Evolutionary conservation across 2,888 invertebrate species (phyloP).

Genomic region (Invenusta paracnida): DNA sequence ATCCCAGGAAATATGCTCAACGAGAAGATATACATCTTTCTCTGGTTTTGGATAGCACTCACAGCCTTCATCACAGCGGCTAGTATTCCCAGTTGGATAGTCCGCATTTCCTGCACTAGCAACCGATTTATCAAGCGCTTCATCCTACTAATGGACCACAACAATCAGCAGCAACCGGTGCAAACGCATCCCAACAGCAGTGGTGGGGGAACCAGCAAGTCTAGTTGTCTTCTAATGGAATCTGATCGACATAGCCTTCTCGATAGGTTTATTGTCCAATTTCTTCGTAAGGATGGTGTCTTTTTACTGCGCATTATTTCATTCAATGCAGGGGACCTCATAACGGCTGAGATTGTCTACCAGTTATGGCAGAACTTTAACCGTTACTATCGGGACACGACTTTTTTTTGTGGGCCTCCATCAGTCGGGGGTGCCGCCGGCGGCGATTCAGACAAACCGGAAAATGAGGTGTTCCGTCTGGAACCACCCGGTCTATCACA

Average conservation of each 20-base stretch:
- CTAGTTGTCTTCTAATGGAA: background rate
- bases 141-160: background rate
- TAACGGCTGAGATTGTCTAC: background rate
- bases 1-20: constrained; percentile 42
- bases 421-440: background rate
- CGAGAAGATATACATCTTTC: constrained; percentile 41
- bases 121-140: background rate
- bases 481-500: background rate
- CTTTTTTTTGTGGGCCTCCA: no score
- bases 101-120: background rate
- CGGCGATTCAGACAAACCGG: background rate
- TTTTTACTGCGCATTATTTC: background rate
- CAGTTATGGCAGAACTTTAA: background rate
- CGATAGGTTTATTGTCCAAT: background rate
- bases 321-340: background rate
- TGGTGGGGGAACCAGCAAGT: background rate
- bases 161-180: background rate
- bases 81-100: constrained; percentile 31
- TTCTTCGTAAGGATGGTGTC: background rate
- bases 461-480: background rate
- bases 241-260: background rate
- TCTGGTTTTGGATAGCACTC: constrained; percentile 35
- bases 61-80: background rate
- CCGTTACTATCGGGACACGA: background rate
- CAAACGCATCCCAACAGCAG: background rate